Percentiles rank a stretch among this genome's conserved stretches.
Conservation (phyloP, 35 echinoderm and acorn worm genomes). For the Chiridota heheva region DNA sequence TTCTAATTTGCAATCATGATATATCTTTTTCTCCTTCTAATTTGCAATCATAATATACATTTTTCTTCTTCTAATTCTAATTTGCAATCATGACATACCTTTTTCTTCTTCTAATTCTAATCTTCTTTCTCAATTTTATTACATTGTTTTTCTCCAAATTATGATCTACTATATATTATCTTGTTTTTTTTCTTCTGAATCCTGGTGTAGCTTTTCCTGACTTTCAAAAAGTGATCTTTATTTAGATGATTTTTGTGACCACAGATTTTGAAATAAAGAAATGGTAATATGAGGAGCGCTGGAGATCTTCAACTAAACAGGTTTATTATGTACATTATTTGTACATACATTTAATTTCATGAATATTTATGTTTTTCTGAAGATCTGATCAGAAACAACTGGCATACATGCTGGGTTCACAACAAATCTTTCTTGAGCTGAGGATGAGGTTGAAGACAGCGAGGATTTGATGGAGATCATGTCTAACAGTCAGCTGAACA, state of each 20-base stretch:
- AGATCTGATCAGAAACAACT: slow-evolving; percentile 93
- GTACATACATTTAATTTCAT: neutral
- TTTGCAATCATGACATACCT: neutral
- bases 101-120: neutral
- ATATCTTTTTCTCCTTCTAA: neutral
- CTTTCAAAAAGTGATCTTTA: no score
- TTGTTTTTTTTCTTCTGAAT: no score
- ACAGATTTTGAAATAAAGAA: no score
- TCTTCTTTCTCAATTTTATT: neutral
- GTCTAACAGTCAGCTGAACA: slow-evolving; percentile 97
- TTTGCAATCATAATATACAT: neutral
- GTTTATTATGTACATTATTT: no score
- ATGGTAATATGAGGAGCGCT: no score
- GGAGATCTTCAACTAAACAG: no score
- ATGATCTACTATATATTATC: neutral
- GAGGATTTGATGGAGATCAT: slow-evolving; percentile 96
- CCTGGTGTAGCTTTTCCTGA: no score
- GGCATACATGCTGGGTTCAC: slow-evolving; percentile 87
- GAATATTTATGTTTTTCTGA: no score
- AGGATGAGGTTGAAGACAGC: slow-evolving; percentile 83
- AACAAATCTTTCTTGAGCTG: slow-evolving; percentile 82
- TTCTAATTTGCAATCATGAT: neutral
- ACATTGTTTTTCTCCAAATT: neutral
- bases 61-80: neutral
- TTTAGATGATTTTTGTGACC: no score